These are phyloP conservation scores for Cottoperca gobio DNA, from an alignment of 2,797 vertebrate genomes.

Conservation along the genomic window DNA sequence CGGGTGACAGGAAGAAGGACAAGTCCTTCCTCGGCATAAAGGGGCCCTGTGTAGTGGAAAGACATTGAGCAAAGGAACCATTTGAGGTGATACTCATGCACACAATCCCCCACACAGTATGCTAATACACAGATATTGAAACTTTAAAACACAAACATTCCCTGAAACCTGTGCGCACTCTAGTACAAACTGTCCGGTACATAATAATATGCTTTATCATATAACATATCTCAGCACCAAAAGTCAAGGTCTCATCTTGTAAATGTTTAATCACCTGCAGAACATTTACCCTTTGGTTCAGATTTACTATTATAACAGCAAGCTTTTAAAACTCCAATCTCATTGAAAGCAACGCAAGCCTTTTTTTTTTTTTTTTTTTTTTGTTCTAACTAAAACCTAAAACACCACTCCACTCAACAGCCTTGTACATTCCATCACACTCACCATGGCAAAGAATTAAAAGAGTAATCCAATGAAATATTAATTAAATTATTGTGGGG, in stretches of 20 bases:
- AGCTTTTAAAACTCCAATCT: conserved; percentile 69
- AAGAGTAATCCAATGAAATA: conserved; percentile 94
- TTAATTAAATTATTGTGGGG: conserved; percentile 93
- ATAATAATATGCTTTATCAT: conserved; percentile 69
- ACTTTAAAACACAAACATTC: background rate
- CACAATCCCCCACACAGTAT: conserved; percentile 24
- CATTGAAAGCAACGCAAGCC: conserved; percentile 65
- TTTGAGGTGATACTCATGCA: conserved; percentile 37
- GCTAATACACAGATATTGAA: conserved; percentile 26
- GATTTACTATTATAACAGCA: conserved; percentile 51
- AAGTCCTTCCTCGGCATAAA: conserved; percentile 73
- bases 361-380: conserved; percentile 34
- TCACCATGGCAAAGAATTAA: conserved; percentile 75
- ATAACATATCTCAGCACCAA: conserved; percentile 65
- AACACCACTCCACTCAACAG: conserved; percentile 74
- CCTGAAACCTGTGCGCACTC: conserved; percentile 21
- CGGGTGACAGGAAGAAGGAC: conserved; percentile 60
- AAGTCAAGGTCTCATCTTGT: conserved; percentile 76
- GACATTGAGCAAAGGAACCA: conserved; percentile 35
- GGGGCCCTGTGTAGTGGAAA: conserved; percentile 61
- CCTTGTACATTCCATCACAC: conserved; percentile 64
- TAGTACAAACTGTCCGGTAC: conserved; percentile 20
- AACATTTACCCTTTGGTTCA: conserved; percentile 64
- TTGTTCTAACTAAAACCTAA: conserved; percentile 58
- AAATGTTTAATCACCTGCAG: conserved; percentile 80